These are phyloP conservation scores for Tiliacea aurago DNA, from an alignment of 2,888 invertebrate species.

Conservation along the genomic window DNA sequence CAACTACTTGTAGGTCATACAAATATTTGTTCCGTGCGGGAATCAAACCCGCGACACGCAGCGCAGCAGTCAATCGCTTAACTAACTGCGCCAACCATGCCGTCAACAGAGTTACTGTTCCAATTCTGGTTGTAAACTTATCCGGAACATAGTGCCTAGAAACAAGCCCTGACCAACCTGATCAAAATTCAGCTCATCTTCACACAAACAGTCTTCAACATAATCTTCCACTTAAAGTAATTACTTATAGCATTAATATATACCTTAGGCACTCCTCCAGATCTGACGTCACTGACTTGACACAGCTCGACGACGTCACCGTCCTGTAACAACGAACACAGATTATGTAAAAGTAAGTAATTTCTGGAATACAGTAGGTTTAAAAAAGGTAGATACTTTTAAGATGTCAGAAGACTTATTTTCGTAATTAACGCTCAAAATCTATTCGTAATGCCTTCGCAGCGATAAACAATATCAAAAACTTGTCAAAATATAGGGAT, in stretches of 20 bases:
- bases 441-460: too few species aligned
- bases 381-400: background rate
- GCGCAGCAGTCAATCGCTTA: too few species aligned
- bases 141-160: background rate
- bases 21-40: too few species aligned
- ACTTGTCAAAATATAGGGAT: too few species aligned
- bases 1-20: too few species aligned
- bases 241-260: slow-evolving; percentile 77
- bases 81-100: too few species aligned
- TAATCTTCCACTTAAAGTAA: slow-evolving; percentile 35
- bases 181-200: slow-evolving; percentile 20
- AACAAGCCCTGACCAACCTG: background rate
- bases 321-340: slow-evolving; percentile 93
- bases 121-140: background rate
- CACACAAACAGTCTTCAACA: slow-evolving; percentile 8
- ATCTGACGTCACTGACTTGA: slow-evolving; percentile 99
- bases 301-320: slow-evolving; percentile 99
- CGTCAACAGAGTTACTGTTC: background rate
- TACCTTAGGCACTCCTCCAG: slow-evolving; percentile 98
- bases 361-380: background rate
- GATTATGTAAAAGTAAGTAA: slow-evolving; percentile 22
- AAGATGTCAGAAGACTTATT: background rate
- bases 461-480: too few species aligned
- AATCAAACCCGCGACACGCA: too few species aligned
- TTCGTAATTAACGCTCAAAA: too few species aligned